Base-by-base conservation (phyloP, 2,888 invertebrate species). In the Ormyrus rosae region DNA sequence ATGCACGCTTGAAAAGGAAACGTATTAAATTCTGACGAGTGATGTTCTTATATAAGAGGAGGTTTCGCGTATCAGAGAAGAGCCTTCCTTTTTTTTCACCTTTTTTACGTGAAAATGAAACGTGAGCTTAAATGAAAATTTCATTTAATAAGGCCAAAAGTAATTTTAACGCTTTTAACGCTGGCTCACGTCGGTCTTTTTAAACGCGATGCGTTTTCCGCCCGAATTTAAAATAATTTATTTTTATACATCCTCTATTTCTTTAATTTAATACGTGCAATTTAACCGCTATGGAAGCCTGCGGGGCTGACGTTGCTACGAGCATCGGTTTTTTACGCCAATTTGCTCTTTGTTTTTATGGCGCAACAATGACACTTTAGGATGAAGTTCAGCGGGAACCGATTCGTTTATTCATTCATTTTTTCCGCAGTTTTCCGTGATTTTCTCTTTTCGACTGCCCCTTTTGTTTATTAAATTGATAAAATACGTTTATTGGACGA, bases 331-430 rank as follows among this genome's bases (percentile, higher is more conserved):
- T 74, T 74, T 74, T 55, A 64, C 58, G 50, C 50, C 58, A 65
- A 74, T 65, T 65, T 65, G 58, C 51, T 34, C 58, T 67, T 67
- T 65, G 65, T 74, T 58, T 74, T 58, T 6, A 74, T 46, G 53
- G 19, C 51, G 7, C 50, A 7, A 61, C 56, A 55, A 68, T 68
- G 53, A 19, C 48, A 8, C 10, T 70, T 13, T 6, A 10, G 13
- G 6, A 60, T 34, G 19, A 73, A 73, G n/a, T 64, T 55, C 53
- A 72, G 19, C 19, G 53, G 13, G 55, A 13, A 8, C 51, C 7
- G 5, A 46, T 19, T 58, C 72, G 63, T 48, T 50, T 60, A 71
- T 61, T 63, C 64, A 55, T 73, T 72, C 7, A 64, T 72, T 64
- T n/a, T 51, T 72, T 72, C 63, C 45, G 9, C 46, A 8, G n/a